These are phyloP conservation scores for Brachionus paranguensis DNA, from an alignment of 1,140 invertebrate genomes.

Conservation along the genomic window DNA sequence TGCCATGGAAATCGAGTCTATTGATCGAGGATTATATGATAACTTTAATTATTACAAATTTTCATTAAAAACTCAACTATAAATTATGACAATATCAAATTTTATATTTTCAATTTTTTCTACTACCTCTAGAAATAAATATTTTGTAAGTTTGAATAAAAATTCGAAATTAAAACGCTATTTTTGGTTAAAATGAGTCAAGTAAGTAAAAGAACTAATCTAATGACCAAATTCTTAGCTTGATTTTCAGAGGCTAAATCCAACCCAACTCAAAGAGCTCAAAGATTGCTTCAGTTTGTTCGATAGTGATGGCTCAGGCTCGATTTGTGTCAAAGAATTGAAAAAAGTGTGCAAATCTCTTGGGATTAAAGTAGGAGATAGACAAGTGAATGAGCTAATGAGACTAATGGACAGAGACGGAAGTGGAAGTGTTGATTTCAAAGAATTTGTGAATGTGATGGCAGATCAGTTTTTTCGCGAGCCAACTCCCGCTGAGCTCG, in stretches of 20 bases:
- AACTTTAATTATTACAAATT: neutral
- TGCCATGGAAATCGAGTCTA: neutral
- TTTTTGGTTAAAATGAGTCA: neutral
- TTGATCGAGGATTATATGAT: neutral
- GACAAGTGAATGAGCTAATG: neutral
- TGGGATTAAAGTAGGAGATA: neutral
- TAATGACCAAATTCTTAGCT: no score
- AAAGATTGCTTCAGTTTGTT: slow-evolving; percentile 8
- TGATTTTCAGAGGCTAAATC: neutral
- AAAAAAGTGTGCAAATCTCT: slow-evolving; percentile 3
- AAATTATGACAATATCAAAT: neutral
- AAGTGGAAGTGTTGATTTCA: slow-evolving; percentile 6
- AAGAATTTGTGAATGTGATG: slow-evolving; percentile 37
- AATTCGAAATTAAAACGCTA: neutral
- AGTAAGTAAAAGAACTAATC: neutral
- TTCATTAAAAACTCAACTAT: neutral
- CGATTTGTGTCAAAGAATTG: neutral
- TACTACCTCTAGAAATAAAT: neutral
- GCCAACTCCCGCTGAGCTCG: neutral
- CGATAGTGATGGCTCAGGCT: slow-evolving; percentile 12
- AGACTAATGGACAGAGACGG: slow-evolving; percentile 17
- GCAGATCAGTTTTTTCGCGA: neutral
- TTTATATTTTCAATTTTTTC: neutral
- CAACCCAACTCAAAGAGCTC: neutral
- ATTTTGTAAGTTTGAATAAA: neutral